Conservation (phyloP, 2,888 invertebrate genomes). For the Xylophagus ater region DNA sequence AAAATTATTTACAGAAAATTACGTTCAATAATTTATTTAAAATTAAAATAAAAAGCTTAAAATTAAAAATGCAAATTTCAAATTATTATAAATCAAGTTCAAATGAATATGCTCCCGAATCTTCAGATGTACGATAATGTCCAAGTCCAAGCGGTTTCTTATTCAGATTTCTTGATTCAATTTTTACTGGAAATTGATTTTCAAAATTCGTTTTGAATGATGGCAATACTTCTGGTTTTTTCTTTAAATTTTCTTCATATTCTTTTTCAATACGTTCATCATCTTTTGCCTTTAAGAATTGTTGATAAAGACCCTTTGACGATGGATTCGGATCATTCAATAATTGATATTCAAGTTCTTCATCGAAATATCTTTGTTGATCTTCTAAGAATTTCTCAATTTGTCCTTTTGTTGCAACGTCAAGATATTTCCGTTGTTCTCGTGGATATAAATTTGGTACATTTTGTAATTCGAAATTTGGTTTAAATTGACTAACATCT, state of each 20-base stretch:
- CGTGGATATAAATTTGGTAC: constrained; percentile 9
- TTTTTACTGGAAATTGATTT: not conserved
- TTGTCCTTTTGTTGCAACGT: constrained; percentile 13
- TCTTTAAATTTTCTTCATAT: constrained; percentile 10
- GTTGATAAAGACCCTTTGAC: constrained; percentile 11
- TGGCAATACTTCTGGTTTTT: too few relatives aligned
- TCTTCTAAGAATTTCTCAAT: constrained; percentile 14
- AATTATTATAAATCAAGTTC: too few relatives aligned
- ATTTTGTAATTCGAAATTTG: constrained; percentile 8
- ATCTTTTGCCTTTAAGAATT: constrained; percentile 15
- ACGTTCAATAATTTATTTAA: too few relatives aligned
- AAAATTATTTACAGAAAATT: too few relatives aligned
- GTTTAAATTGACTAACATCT: constrained; percentile 1
- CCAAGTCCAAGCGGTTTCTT: too few relatives aligned
- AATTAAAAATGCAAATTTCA: too few relatives aligned
- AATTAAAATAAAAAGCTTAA: too few relatives aligned
- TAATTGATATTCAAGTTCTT: constrained; percentile 11
- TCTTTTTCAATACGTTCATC: constrained; percentile 15
- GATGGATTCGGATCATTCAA: constrained; percentile 15
- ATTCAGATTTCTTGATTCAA: too few relatives aligned
- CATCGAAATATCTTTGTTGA: constrained; percentile 13
- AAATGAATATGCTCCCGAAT: too few relatives aligned
- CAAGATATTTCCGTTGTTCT: constrained; percentile 6
- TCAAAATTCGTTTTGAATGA: too few relatives aligned
- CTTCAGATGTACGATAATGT: too few relatives aligned